Base-by-base conservation (phyloP, 2,797 vertebrate genomes). In the Rhynchotus rufescens region DNA sequence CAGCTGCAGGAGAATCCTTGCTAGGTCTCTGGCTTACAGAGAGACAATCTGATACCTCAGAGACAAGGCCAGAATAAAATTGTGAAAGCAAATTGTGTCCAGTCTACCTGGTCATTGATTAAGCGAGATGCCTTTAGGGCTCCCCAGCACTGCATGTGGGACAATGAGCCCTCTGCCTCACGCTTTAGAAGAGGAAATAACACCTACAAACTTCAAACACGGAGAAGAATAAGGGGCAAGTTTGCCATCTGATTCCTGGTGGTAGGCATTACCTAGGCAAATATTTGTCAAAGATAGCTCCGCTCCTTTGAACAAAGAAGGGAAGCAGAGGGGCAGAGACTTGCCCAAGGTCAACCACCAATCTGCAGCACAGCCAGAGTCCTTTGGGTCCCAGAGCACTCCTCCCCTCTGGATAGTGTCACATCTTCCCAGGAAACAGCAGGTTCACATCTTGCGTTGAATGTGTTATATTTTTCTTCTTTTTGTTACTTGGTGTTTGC, bases 251-350 rank as follows among this genome's bases (percentile, higher is more conserved):
- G 71, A 74, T 36, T 92, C 47, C 44, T 61, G 51, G 64, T 57
- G 52, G 78, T 86, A 88, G 89, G 44, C 71, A 90, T 30, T 80
- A 76, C 73, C 47, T 90, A 32, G 17, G 67, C 83, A 95, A 96
- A 95, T 96, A 96, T 96, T 96, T 95, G 81, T 79, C 11, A 54
- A 73, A 95, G 90, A 91, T 86, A 94, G 30, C 51, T 57, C 66
- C n/a, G 9, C 6, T 22, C 88, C 79, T 83, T 90, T 83, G 87
- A 90, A 86, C 14, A 65, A 85, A 47, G 65, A 91, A 71, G 49
- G 66, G 61, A 92, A 89, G 25, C 0, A 3, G 62, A 78, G 78
- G 81, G 73, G 67, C 77, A 92, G 64, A 65, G 84, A 38, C 38
- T 42, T 86, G 38, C 42, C 47, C 89, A 94, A 93, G 88, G 80